Base-by-base conservation (phyloP, 2,888 invertebrate species). In the Plusia festucae region DNA sequence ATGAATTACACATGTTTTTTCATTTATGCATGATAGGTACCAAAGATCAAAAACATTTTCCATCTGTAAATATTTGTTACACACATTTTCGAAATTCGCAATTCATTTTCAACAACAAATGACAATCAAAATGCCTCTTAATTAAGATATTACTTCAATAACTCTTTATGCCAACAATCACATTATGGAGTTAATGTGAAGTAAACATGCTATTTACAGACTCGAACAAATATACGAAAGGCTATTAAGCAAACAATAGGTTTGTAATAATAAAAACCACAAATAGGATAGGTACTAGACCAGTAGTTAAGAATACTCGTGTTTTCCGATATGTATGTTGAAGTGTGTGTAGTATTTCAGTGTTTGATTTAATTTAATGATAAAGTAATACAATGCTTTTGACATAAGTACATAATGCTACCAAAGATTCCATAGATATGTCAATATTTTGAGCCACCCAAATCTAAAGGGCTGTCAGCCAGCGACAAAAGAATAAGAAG, bases 211-310 rank as follows among this genome's bases (percentile, higher is more conserved):
- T 40, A n/a, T 40, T 40, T n/a, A n/a, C 40, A 40, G n/a, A 30
- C 15, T 15, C n/a, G 40, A n/a, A 40, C 40, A n/a, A 40, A 40
- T 40, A 40, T n/a, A 40, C 40, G 40, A 40, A n/a, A 40, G 40
- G 40, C 40, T 40, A 40, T 40, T 40, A 40, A 40, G 40, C n/a
- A 40, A 49, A 49, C 46, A 49, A 49, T 49, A 49, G 46, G 18
- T 49, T 16, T 18, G 20, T 49, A 49, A 18, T 49, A 49, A 18
- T 49, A 20, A 18, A 18, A n/a, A n/a, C 40, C 11, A 18, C 46
- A 20, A 18, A 11, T 20, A 18, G 18, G 9, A 20, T 49, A 40
- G n/a, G n/a, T 40, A 30, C 8, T 30, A 40, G 7, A 40, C 6
- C n/a, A 4, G n/a, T 6, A 5, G n/a, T 15, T 40, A 40, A n/a